These are phyloP conservation scores for Onchidella celtica DNA, from an alignment of 2,888 invertebrate genomes.

Conservation along the genomic window DNA sequence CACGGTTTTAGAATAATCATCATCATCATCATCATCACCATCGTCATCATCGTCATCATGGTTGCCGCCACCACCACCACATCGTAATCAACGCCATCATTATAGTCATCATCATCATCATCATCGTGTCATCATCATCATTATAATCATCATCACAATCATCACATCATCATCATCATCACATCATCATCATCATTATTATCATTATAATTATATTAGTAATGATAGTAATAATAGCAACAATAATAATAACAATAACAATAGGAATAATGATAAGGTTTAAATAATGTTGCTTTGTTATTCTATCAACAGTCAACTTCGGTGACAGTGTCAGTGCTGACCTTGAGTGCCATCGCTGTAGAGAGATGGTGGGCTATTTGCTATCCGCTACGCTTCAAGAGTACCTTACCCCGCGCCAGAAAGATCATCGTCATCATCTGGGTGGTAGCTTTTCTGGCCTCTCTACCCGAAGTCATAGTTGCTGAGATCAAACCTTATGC, in stretches of 20 bases:
- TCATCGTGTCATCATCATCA: too few relatives aligned
- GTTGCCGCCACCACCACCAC: too few relatives aligned
- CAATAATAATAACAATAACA: neutral
- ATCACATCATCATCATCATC: too few relatives aligned
- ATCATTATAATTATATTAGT: neutral
- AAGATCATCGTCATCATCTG: conserved; percentile 91
- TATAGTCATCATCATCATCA: too few relatives aligned
- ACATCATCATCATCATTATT: too few relatives aligned
- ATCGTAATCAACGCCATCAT: too few relatives aligned
- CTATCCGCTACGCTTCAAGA: conserved; percentile 92
- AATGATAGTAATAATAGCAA: neutral
- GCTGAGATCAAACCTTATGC: conserved; percentile 47
- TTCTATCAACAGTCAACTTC: conserved; percentile 88
- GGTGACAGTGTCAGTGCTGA: conserved; percentile 94
- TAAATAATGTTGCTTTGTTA: neutral
- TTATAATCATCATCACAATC: too few relatives aligned
- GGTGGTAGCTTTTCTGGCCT: conserved; percentile 85
- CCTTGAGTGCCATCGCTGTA: conserved; percentile 94
- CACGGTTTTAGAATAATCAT: neutral
- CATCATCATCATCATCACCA: neutral
- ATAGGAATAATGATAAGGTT: neutral
- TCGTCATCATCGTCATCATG: neutral
- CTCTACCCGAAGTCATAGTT: conserved; percentile 65
- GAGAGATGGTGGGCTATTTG: conserved; percentile 98
- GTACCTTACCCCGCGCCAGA: conserved; percentile 90